Base-by-base conservation (phyloP, 1,140 invertebrate genomes). In the Pogonognathellus flavescens region DNA sequence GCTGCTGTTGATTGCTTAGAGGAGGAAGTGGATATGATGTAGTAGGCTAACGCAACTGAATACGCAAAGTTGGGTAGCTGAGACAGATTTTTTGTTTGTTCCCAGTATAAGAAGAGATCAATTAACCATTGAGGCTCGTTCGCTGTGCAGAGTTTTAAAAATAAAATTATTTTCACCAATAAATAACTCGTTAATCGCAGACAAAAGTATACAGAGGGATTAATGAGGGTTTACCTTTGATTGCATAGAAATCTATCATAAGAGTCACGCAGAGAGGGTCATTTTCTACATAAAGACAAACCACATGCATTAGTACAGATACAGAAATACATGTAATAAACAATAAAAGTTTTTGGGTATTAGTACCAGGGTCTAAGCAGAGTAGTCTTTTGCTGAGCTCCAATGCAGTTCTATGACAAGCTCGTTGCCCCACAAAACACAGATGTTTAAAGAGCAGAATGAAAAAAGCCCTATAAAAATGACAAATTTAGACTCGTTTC, bases 1-100 rank as follows among this genome's bases (percentile, higher is more conserved):
- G 66, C 22, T 10, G 83, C 70, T 41, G 20, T 52, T 50, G 52
- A 11, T 18, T 84, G 10, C 53, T 85, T 85, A 10, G 49, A 83
- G 14, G 31, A 20, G 16, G 41, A 66, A 16, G 11, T 20, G 60
- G 49, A 72, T 72, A 70, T 86, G 89, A 94, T 92, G 92, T 94
- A 95, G 90, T 95, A 91, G 52, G 96, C 95, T 70, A 98, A 90
- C 0, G 97, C 94, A 80, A 95, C 91, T 2, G 96, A 97, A 89
- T 94, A 97, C 0, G 95, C 94, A 92, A 97, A 95, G 89, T 98
- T 98, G 80, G 96, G 97, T 55, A 98, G 90, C 89, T 96, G 95
- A 22, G 92, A 93, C 6, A 97, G 91, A 91, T 97, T 95, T 83
- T 94, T 93, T 6, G 90, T 89, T 13, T 90, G 88, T 89, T 95